Conservation (phyloP, 2,888 invertebrate species). For the Strigamia maritima region DNA sequence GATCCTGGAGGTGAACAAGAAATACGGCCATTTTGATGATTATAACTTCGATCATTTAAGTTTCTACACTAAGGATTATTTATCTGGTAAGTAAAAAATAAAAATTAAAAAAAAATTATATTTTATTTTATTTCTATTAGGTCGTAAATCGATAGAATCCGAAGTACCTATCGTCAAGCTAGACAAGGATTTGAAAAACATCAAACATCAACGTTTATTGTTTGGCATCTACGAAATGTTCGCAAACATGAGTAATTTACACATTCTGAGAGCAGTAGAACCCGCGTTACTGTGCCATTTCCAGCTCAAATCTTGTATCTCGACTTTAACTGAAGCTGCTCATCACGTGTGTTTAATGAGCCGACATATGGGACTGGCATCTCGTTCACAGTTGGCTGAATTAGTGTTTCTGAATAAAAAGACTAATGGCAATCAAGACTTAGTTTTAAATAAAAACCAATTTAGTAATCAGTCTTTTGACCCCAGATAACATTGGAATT, state of each 20-base stretch:
- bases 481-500: not conserved
- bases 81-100: constrained; percentile 57
- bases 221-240: constrained; percentile 66
- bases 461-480: not conserved
- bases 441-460: not conserved
- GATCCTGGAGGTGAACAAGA: constrained; percentile 67
- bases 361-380: constrained; percentile 36
- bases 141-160: constrained; percentile 61
- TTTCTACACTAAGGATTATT: constrained; percentile 80
- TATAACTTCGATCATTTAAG: constrained; percentile 70
- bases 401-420: not conserved
- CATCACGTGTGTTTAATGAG: constrained; percentile 34
- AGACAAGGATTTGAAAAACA: constrained; percentile 62
- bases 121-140: constrained; percentile 51
- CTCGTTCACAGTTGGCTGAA: constrained; percentile 41
- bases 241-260: constrained; percentile 63
- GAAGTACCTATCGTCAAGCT: constrained; percentile 62
- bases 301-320: constrained; percentile 48
- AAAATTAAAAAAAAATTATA: not conserved
- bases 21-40: constrained; percentile 73
- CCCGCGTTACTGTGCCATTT: constrained; percentile 66
- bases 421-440: not conserved
- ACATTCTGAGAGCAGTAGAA: constrained; percentile 75
- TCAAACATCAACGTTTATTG: constrained; percentile 39
- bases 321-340: constrained; percentile 35